Percentiles rank a stretch among this genome's conserved stretches.
Conservation (phyloP, 2,888 invertebrate species). For the Junonia oenone region DNA sequence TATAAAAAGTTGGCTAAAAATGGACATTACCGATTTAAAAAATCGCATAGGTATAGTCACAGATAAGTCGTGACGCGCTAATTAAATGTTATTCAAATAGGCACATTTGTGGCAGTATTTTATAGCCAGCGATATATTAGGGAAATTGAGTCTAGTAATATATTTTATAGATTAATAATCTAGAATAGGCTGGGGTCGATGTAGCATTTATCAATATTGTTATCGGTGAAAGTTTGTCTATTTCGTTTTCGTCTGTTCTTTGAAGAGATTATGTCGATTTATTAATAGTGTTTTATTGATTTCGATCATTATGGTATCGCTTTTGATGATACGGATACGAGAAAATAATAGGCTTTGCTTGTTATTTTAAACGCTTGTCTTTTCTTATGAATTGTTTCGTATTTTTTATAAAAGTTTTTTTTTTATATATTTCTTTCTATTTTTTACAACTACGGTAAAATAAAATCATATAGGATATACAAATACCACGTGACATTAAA, state of each 20-base stretch:
- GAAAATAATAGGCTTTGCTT: no score
- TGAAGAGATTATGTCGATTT: not conserved
- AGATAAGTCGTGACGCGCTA: slow-evolving; percentile 6
- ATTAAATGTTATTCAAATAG: slow-evolving; percentile 10
- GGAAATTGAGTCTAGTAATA: not conserved
- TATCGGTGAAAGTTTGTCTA: not conserved
- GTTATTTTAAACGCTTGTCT: no score
- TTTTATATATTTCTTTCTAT: no score
- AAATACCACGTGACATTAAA: no score
- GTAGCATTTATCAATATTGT: not conserved
- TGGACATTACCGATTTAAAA: no score
- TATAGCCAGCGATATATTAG: not conserved
- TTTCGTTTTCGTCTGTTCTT: not conserved
- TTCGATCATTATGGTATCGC: not conserved
- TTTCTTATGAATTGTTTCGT: no score
- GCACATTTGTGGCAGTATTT: slow-evolving; percentile 1
- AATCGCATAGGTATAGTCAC: not conserved
- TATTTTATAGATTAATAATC: not conserved
- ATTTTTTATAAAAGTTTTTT: no score
- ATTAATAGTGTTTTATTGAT: not conserved
- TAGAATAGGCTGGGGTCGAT: not conserved
- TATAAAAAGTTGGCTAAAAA: no score
- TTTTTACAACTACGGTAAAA: no score
- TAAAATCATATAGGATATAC: no score
- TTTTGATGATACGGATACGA: not conserved